Percentiles rank a stretch among this genome's conserved stretches.
phyloP scores from a whole-genome alignment of 2,888 invertebrate genomes.

The Lordiphosa andalusiaca region DNA sequence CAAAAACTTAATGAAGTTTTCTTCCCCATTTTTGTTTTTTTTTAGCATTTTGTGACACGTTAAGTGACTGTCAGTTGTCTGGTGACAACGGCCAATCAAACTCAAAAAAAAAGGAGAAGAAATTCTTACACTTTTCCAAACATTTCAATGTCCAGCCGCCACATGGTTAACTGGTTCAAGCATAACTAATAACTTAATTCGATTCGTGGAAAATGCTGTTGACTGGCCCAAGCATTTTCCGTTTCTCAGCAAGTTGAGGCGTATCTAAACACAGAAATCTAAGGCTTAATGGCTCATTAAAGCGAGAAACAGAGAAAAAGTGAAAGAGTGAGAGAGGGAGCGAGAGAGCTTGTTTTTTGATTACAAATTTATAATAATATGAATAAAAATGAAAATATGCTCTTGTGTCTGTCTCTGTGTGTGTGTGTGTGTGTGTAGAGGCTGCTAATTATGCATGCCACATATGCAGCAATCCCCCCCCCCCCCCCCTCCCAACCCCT shows the following conservation, averaged over 20 bases:
- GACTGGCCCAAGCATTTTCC: constrained; percentile 21
- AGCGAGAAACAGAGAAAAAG: constrained; percentile 29
- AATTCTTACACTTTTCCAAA: no score
- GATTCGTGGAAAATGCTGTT: constrained; percentile 55
- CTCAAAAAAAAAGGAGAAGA: no score
- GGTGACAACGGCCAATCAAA: constrained; percentile 17
- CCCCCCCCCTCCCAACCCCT: background rate
- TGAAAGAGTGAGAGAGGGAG: constrained; percentile 5
- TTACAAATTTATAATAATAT: constrained; percentile 72
- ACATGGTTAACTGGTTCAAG: constrained; percentile 44
- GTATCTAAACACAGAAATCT: constrained; percentile 68
- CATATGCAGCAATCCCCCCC: constrained; percentile 47
- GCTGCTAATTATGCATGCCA: constrained; percentile 72
- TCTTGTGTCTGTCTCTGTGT: constrained; percentile 30
- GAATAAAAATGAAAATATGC: constrained; percentile 61
- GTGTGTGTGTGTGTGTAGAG: constrained; percentile 14
- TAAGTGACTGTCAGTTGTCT: constrained; percentile 46
- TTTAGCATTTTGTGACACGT: no score
- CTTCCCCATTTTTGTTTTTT: no score
- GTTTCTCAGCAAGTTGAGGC: constrained; percentile 44
- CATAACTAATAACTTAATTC: constrained; percentile 73
- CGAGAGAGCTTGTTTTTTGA: constrained; percentile 33
- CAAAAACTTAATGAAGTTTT: constrained; percentile 1
- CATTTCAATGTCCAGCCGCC: no score
- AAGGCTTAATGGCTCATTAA: constrained; percentile 72